Evolutionary conservation across 2,888 invertebrate genomes (phyloP).

Genomic region (Scelioninae gen. 1): DNA sequence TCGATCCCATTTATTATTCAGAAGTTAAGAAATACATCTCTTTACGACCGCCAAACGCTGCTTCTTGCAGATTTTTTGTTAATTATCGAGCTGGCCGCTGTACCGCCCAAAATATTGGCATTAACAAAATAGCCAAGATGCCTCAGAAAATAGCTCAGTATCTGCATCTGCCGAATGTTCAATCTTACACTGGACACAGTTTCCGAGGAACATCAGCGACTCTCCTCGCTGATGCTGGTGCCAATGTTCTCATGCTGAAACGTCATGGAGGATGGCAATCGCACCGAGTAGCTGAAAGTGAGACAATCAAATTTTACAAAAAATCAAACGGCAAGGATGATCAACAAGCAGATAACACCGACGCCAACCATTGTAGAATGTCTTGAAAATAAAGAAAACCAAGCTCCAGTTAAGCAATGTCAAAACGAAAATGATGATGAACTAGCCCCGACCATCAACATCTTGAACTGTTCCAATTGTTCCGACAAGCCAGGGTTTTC

Average conservation of each 20-base stretch:
- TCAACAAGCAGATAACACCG: too few species aligned
- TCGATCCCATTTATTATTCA: not conserved
- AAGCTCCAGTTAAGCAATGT: too few species aligned
- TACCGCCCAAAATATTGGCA: slow-evolving; percentile 55
- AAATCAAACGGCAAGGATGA: too few species aligned
- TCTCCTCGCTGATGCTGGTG: slow-evolving; percentile 57
- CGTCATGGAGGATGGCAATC: slow-evolving; percentile 52
- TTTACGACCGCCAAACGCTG: not conserved
- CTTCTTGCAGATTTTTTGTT: slow-evolving; percentile 3
- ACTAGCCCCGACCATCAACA: too few species aligned
- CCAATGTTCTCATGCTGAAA: slow-evolving; percentile 50
- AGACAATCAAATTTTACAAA: not conserved
- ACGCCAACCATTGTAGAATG: too few species aligned
- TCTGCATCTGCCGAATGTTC: slow-evolving; percentile 61
- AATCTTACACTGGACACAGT: slow-evolving; percentile 66
- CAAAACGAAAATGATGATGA: too few species aligned
- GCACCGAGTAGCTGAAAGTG: slow-evolving; percentile 42
- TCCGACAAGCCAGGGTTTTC: too few species aligned
- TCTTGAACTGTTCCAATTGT: too few species aligned
- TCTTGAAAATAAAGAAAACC: too few species aligned
- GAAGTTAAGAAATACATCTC: not conserved
- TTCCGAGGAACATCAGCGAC: slow-evolving; percentile 68
- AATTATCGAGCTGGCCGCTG: slow-evolving; percentile 69
- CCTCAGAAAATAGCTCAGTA: slow-evolving; percentile 62
- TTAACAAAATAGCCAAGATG: slow-evolving; percentile 66